Base-by-base conservation (phyloP, 1,140 invertebrate species). In the Drosophila eugracilis region DNA sequence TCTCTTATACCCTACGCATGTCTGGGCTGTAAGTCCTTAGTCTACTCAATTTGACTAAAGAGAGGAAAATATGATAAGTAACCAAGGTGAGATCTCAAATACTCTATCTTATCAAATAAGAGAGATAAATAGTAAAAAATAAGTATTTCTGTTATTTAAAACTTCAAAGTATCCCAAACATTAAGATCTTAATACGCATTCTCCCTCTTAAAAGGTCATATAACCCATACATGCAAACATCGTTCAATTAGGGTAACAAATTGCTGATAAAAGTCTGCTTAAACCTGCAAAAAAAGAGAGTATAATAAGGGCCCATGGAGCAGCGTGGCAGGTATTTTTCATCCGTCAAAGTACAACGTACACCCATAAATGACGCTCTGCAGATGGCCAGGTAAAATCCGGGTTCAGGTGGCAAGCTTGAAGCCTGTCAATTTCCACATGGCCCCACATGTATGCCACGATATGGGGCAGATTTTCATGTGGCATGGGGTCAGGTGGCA, bases 21-120 rank as follows among this genome's bases (percentile, higher is more conserved):
- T 45, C 59, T 62, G 55, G 39, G 9, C 28, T 6, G 28, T 17
- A 58, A 26, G 57, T 48, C 45, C 45, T 30, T 48, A 14, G 24
- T 28, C 28, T 50, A n/a, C 58, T 60, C 52, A 72, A 63, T 55
- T 76, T 63, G 76, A 79, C 80, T 76, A 79, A 67, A 71, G 79
- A 79, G 65, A 72, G 84, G 70, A 85, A 58, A 72, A 6, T 17
- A 15, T 9, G n/a, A 2, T 5, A 26, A 15, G 10, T 12, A 15
- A 12, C 28, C 0, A 19, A 55, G 30, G 12, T 30, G 30, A 10
- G 5, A 4, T 9, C 2, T 5, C 0, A 12, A 19, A 55, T 59
- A 59, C 55, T 4, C 55, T 58, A 1, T 7, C 9, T 19, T 10
- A 21, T 0, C 2, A 12, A 41, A 39, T 9, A 17, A 10, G 12